Conservation (phyloP, 2,797 vertebrate species). For the Champsocephalus gunnari region DNA sequence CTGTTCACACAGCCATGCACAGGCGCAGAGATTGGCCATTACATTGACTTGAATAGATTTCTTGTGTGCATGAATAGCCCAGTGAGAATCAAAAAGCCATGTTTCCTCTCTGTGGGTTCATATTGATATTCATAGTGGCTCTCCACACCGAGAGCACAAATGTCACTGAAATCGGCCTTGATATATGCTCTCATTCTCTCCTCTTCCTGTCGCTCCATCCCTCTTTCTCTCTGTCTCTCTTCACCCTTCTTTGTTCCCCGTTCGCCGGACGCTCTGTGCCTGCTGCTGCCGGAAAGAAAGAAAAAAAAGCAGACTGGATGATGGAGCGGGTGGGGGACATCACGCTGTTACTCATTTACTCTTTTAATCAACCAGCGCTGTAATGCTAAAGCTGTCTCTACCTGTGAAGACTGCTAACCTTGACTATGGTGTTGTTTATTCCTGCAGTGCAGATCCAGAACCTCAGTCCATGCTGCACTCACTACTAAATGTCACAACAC, state of each 20-base stretch:
- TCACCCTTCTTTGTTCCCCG: slow-evolving; percentile 78
- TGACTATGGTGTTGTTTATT: slow-evolving; percentile 52
- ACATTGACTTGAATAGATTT: slow-evolving; percentile 81
- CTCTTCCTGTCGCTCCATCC: slow-evolving; percentile 80
- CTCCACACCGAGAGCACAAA: slow-evolving; percentile 79
- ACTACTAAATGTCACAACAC: slow-evolving; percentile 56
- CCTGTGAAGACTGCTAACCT: slow-evolving; percentile 54
- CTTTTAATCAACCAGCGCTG: slow-evolving; percentile 72
- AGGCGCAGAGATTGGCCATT: slow-evolving; percentile 77
- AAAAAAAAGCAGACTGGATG: slow-evolving; percentile 57
- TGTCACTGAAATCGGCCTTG: slow-evolving; percentile 79
- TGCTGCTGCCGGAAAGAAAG: slow-evolving; percentile 67
- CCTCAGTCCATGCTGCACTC: slow-evolving; percentile 34
- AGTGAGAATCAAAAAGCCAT: slow-evolving; percentile 66
- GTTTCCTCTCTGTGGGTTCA: slow-evolving; percentile 78
- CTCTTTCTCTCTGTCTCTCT: slow-evolving; percentile 77
- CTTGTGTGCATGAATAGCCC: slow-evolving; percentile 80
- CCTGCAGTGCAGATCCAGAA: slow-evolving; percentile 39
- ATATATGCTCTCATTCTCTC: slow-evolving; percentile 81
- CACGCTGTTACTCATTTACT: slow-evolving; percentile 74
- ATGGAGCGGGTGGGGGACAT: slow-evolving; percentile 69
- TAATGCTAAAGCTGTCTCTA: slow-evolving; percentile 67
- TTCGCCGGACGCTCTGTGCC: slow-evolving; percentile 66
- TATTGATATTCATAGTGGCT: slow-evolving; percentile 85
- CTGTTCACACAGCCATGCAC: slow-evolving; percentile 71